A percentile compares a stretch with the other conserved stretches of the same genome.
Evolutionary conservation across 2,113 vertebrate genomes (phyloP).

Genomic region (Centropristis striata): DNA sequence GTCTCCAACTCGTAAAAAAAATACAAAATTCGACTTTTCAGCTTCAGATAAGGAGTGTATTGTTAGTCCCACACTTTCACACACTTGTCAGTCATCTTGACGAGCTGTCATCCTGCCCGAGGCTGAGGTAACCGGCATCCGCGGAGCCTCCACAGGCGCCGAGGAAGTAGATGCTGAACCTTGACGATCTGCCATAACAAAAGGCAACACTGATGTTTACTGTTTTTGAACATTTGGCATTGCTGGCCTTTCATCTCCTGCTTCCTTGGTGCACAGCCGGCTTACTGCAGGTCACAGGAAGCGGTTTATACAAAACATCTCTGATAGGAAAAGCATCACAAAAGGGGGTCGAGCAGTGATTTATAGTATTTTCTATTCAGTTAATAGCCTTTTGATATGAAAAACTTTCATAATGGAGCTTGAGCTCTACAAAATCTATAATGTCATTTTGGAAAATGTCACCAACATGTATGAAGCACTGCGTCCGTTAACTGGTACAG

Average conservation of each 20-base stretch:
- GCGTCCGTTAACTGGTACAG: slow-evolving; percentile 48
- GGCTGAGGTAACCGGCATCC: slow-evolving; percentile 51
- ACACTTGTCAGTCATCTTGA: slow-evolving; percentile 64
- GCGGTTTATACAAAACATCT: slow-evolving; percentile 2
- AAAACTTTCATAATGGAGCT: slow-evolving; percentile 35
- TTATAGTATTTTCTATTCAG: slow-evolving; percentile 17
- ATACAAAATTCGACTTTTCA: background rate
- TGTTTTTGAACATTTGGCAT: slow-evolving; percentile 31
- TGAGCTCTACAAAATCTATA: slow-evolving; percentile 66
- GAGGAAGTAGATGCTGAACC: slow-evolving; percentile 37
- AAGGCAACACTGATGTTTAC: slow-evolving; percentile 50
- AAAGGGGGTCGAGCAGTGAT: slow-evolving; percentile 24
- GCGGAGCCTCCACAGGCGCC: slow-evolving; percentile 47
- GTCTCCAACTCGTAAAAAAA: background rate
- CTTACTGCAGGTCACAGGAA: slow-evolving; percentile 31
- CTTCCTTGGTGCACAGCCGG: background rate
- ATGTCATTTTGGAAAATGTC: slow-evolving; percentile 73
- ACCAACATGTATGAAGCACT: slow-evolving; percentile 26
- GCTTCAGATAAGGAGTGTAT: slow-evolving; percentile 8
- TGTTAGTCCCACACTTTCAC: slow-evolving; percentile 24
- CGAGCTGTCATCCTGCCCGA: slow-evolving; percentile 41
- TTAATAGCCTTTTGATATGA: slow-evolving; percentile 52
- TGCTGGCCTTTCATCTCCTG: slow-evolving; percentile 37
- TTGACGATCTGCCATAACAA: slow-evolving; percentile 35
- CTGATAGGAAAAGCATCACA: slow-evolving; percentile 6